Evolutionary conservation across 1,140 invertebrate species (phyloP), one percentile per base, ranked within the genome.

Genomic region (honey bee (Apis mellifera)): DNA sequence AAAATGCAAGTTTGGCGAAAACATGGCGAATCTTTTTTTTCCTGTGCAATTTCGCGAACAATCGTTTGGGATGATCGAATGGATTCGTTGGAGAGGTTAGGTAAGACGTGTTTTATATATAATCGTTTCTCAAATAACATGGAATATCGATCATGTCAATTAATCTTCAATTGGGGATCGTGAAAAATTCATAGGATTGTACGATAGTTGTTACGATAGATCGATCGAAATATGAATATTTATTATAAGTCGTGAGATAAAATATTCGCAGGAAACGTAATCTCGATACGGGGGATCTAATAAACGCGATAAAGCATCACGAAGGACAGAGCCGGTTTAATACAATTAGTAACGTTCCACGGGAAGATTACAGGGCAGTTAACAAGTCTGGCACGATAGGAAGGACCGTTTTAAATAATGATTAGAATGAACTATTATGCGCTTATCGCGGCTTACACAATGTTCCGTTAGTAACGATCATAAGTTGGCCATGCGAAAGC

Each of bases 371-470:
- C 87, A 86, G 80, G 83, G 84, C 79, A 86, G 89, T 90, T 90
- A 89, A 89, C 86, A 89, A 83, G 86, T 84, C 73, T 82, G 76
- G 81, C 77, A 82, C 87, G 86, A 89, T 89, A 87, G 75, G 85
- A 76, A 84, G 77, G 85, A 68, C 78, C 86, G 86, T 90, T 90
- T 90, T 90, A 90, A 90, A 89, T 90, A 90, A 90, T 88, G 90
- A 90, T 90, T 90, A 90, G 85, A 90, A 88, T 89, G 89, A 90
- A 90, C 86, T 89, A 90, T 90, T 89, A 89, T 65, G 73, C 81
- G 89, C 88, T 90, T 90, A 90, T 90, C 88, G 86, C 74, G 80
- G 85, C 76, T 90, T 90, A 90, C 89, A 87, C 90, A 89, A 90
- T 90, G 89, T 91, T 90, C 87, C 77, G 88, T 86, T 89, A 81